These are phyloP conservation scores for Cantharis lateralis DNA, from an alignment of 2,888 invertebrate genomes.

Conservation along the genomic window DNA sequence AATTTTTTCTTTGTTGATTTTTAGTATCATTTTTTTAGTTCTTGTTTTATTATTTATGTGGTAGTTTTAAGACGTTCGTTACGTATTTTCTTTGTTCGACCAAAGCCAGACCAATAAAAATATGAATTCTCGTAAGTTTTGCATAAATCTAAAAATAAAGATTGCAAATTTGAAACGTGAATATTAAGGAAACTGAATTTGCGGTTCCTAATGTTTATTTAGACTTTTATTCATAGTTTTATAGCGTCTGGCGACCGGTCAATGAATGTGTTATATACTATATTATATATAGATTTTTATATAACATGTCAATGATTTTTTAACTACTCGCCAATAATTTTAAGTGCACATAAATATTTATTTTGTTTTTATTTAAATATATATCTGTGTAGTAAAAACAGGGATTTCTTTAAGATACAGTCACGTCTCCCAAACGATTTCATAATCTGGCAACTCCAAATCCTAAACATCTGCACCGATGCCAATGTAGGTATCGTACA, in stretches of 20 bases:
- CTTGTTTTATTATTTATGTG: neutral
- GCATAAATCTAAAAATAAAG: constrained; percentile 7
- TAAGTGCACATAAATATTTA: neutral
- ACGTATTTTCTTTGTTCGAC: neutral
- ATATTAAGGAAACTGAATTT: constrained; percentile 7
- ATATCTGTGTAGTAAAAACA: neutral
- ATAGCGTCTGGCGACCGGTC: constrained; percentile 13
- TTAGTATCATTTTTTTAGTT: neutral
- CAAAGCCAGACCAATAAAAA: neutral
- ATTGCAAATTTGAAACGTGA: neutral
- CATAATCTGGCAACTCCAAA: constrained; percentile 41
- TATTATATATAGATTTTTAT: too few relatives aligned
- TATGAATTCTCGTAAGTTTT: neutral
- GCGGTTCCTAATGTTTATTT: neutral
- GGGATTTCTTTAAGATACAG: constrained; percentile 36
- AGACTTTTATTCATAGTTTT: constrained; percentile 5
- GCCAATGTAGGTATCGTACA: constrained; percentile 49
- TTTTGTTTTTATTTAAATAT: constrained; percentile 1
- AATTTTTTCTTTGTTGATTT: neutral
- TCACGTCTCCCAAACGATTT: constrained; percentile 41
- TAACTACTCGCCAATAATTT: neutral
- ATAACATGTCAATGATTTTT: neutral
- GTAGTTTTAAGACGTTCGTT: neutral
- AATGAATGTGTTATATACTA: neutral
- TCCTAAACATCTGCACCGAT: constrained; percentile 40